phyloP scores from a whole-genome alignment of 1,140 invertebrate species.

The Augochlora pura region DNA sequence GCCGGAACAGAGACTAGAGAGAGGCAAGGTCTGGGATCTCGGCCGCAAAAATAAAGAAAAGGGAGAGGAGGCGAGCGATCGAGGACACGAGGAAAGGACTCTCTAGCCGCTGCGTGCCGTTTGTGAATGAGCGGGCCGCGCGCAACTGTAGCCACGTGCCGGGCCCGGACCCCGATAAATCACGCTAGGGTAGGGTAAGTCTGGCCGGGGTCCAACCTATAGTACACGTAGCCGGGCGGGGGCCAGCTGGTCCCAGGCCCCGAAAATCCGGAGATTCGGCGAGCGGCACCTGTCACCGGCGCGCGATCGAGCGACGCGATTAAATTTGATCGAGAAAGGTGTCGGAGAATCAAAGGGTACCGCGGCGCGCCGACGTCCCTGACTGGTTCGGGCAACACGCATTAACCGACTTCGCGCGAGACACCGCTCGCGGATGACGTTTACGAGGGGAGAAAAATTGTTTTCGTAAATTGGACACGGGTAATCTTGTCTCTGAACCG shows the following conservation, averaged over 20 bases:
- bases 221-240: too few relatives aligned
- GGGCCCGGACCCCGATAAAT: constrained; percentile 46
- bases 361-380: not conserved
- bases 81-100: not conserved
- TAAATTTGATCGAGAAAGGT: constrained; percentile 30
- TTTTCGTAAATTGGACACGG: not conserved
- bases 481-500: not conserved
- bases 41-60: not conserved
- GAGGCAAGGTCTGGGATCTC: not conserved
- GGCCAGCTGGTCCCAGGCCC: not conserved
- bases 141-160: constrained; percentile 36
- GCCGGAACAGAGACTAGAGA: constrained; percentile 23
- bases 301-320: not conserved
- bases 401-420: constrained; percentile 14
- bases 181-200: not conserved
- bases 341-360: constrained; percentile 9
- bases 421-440: not conserved
- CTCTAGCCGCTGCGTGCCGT: not conserved
- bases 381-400: constrained; percentile 1
- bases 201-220: too few relatives aligned
- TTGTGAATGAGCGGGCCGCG: constrained; percentile 39
- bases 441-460: constrained; percentile 16
- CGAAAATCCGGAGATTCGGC: constrained; percentile 9
- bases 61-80: not conserved
- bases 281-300: constrained; percentile 7